Evolutionary conservation across 2,113 vertebrate genomes (phyloP).

Genomic region (Scomber colias): DNA sequence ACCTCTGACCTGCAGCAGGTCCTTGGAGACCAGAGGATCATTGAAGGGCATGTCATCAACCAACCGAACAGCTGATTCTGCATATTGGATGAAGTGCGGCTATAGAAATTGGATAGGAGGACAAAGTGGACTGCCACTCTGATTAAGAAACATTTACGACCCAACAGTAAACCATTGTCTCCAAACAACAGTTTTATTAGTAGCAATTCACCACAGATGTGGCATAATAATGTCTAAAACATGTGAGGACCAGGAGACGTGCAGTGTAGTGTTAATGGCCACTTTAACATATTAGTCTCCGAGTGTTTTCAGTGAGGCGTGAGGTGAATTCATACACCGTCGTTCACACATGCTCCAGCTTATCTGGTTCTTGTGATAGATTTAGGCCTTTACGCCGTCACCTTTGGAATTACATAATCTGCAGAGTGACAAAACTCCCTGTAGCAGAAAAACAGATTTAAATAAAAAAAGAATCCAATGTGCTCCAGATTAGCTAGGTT

Average conservation of each 20-base stretch:
- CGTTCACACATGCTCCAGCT: constrained; percentile 62
- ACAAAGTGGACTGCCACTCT: constrained; percentile 23
- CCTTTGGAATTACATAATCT: constrained; percentile 76
- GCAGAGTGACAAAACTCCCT: constrained; percentile 65
- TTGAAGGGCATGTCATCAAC: constrained; percentile 38
- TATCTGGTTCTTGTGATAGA: constrained; percentile 76
- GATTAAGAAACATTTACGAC: constrained; percentile 56
- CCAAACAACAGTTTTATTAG: constrained; percentile 16
- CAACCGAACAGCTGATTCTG: constrained; percentile 47
- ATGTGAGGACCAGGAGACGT: background rate
- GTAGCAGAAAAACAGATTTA: constrained; percentile 72
- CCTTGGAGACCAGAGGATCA: constrained; percentile 31
- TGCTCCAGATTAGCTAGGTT: constrained; percentile 70
- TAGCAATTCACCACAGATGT: background rate
- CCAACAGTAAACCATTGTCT: constrained; percentile 29
- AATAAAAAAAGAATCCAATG: constrained; percentile 74
- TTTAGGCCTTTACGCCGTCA: constrained; percentile 68
- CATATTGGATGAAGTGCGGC: constrained; percentile 30
- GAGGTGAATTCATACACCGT: constrained; percentile 39
- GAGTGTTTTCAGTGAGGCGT: constrained; percentile 17
- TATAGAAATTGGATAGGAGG: constrained; percentile 31
- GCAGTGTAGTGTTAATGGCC: background rate
- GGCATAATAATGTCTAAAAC: background rate
- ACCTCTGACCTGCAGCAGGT: constrained; percentile 61
- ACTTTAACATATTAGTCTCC: background rate